Conservation (phyloP, 2,797 vertebrate genomes). For the Macropodus opercularis region DNA sequence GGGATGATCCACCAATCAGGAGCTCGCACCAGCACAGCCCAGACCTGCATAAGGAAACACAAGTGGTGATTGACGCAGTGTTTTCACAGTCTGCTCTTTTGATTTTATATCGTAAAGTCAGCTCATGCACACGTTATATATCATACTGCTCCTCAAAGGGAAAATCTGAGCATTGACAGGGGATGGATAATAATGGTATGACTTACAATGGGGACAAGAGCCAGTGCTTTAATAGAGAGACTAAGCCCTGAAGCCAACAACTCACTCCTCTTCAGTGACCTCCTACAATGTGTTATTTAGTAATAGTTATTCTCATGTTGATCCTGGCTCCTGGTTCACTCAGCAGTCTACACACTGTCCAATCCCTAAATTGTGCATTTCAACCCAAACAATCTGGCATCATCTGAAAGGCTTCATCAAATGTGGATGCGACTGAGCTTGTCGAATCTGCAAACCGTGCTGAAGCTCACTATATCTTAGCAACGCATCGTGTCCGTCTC, state of each 20-base stretch:
- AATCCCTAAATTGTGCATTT: slow-evolving; percentile 39
- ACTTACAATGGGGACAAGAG: slow-evolving; percentile 12
- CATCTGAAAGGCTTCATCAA: slow-evolving; percentile 33
- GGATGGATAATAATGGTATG: background rate
- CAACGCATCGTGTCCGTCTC: background rate
- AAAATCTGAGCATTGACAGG: slow-evolving; percentile 8
- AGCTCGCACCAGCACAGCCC: too few relatives aligned
- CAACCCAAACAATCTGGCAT: slow-evolving; percentile 36
- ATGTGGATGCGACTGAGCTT: background rate
- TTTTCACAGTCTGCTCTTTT: too few relatives aligned
- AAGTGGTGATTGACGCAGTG: too few relatives aligned
- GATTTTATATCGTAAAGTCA: too few relatives aligned
- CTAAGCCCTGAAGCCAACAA: slow-evolving; percentile 34
- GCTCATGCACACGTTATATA: background rate
- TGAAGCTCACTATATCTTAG: slow-evolving; percentile 4
- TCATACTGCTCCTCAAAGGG: slow-evolving; percentile 2
- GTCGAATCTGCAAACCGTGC: slow-evolving; percentile 24
- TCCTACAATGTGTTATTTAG: slow-evolving; percentile 51
- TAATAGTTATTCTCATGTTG: slow-evolving; percentile 51
- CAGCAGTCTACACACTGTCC: slow-evolving; percentile 28
- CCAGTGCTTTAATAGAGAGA: slow-evolving; percentile 27
- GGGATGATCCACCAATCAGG: too few relatives aligned
- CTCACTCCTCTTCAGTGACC: slow-evolving; percentile 38
- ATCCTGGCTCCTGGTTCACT: slow-evolving; percentile 52
- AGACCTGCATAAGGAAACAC: too few relatives aligned